Evolutionary conservation across 2,797 vertebrate species (phyloP).

Genomic region (Rhinoraja longicauda): DNA sequence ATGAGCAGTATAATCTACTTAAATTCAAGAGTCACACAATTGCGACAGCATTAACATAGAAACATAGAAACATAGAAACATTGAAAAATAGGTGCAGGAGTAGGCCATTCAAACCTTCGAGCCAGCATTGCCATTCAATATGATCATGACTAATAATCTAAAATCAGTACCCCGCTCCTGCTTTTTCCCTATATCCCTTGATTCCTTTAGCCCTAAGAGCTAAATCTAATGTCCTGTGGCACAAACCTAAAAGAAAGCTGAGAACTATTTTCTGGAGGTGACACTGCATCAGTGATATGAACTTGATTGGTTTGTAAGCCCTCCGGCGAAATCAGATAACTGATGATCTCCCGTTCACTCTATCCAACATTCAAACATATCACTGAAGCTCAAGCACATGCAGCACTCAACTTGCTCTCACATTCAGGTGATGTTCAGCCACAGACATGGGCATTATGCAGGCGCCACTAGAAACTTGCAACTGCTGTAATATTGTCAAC

Average conservation of each 20-base stretch:
- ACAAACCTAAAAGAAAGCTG: not conserved
- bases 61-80: too few relatives aligned
- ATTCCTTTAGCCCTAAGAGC: too few relatives aligned
- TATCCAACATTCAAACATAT: not conserved
- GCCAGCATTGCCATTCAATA: too few relatives aligned
- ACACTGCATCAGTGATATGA: conserved; percentile 1
- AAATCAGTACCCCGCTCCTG: too few relatives aligned
- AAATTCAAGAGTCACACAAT: not conserved
- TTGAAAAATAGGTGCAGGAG: too few relatives aligned
- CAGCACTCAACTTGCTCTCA: not conserved
- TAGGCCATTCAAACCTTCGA: too few relatives aligned
- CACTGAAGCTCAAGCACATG: conserved; percentile 1
- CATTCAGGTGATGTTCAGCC: not conserved
- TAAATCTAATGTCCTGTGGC: not conserved
- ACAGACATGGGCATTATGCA: not conserved
- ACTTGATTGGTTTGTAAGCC: conserved; percentile 9
- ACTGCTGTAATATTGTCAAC: conserved; percentile 1
- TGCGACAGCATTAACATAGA: not conserved
- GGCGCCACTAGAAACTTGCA: conserved; percentile 4
- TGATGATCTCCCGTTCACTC: not conserved
- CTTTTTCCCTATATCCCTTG: too few relatives aligned
- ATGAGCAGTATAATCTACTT: not conserved
- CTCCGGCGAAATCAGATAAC: conserved; percentile 19
- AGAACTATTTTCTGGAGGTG: not conserved
- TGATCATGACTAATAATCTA: too few relatives aligned